These are phyloP conservation scores for Stegodyphus dumicola DNA, from an alignment of 1,140 invertebrate genomes.

Conservation along the genomic window DNA sequence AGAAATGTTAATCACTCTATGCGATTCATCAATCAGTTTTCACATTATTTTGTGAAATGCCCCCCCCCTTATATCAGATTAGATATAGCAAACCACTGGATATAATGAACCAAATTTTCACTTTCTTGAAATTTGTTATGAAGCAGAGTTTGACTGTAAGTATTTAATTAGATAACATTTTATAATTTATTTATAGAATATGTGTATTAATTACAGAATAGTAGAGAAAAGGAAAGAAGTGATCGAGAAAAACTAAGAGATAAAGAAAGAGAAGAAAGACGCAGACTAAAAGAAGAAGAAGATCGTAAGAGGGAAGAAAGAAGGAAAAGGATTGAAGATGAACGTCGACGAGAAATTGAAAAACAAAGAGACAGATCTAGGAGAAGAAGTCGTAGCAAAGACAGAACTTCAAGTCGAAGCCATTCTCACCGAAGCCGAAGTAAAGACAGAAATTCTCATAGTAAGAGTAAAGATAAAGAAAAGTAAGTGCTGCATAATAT, in stretches of 20 bases:
- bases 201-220: slow-evolving; percentile 22
- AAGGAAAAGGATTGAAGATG: slow-evolving; percentile 61
- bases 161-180: too few relatives aligned
- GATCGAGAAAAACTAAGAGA: slow-evolving; percentile 65
- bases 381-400: slow-evolving; percentile 48
- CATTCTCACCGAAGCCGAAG: slow-evolving; percentile 37
- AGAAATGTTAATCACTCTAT: too few relatives aligned
- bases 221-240: slow-evolving; percentile 65
- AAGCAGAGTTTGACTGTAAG: too few relatives aligned
- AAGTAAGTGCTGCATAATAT: neutral
- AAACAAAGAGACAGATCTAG: slow-evolving; percentile 30
- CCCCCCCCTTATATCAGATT: too few relatives aligned
- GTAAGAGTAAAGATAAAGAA: slow-evolving; percentile 56
- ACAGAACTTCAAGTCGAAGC: slow-evolving; percentile 24
- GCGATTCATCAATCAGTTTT: too few relatives aligned
- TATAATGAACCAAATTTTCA: too few relatives aligned
- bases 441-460: slow-evolving; percentile 49
- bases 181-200: too few relatives aligned
- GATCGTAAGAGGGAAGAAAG: slow-evolving; percentile 62
- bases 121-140: too few relatives aligned
- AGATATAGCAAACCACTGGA: too few relatives aligned
- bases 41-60: too few relatives aligned
- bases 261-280: slow-evolving; percentile 66
- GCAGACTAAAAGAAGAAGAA: slow-evolving; percentile 38
- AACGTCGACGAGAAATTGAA: slow-evolving; percentile 28